phyloP scores from a whole-genome alignment of 2,888 invertebrate genomes.

The Xylota segnis region DNA sequence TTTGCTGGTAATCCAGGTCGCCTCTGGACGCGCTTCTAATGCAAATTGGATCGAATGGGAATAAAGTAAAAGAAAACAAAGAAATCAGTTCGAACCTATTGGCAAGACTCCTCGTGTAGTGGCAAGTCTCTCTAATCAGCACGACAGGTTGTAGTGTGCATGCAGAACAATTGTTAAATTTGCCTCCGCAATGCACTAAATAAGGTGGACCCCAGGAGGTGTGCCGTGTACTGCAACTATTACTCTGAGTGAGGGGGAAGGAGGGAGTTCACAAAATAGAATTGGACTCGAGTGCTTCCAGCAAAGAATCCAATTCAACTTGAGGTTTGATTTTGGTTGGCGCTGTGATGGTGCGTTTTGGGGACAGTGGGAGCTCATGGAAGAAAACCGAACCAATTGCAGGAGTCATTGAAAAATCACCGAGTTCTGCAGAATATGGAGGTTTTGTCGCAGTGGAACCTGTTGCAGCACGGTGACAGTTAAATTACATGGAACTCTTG shows the following conservation, averaged over 20 bases:
- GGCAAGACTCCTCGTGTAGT: conserved; percentile 38
- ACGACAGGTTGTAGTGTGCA: conserved; percentile 53
- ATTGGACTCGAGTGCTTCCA: conserved; percentile 27
- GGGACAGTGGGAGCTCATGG: conserved; percentile 20
- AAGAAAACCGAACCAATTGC: background rate
- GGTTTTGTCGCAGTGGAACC: too few species aligned
- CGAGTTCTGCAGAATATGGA: too few species aligned
- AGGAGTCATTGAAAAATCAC: too few species aligned
- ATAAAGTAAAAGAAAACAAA: conserved; percentile 37
- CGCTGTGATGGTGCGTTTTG: conserved; percentile 9
- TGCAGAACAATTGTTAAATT: conserved; percentile 18
- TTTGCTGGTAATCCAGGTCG: conserved; percentile 8
- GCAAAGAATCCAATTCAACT: conserved; percentile 9
- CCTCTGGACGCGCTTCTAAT: conserved; percentile 29
- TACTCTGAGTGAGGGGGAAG: background rate
- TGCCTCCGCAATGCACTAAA: conserved; percentile 30
- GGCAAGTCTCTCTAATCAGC: conserved; percentile 46
- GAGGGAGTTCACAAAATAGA: conserved; percentile 13
- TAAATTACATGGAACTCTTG: too few species aligned
- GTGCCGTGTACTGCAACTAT: conserved; percentile 35
- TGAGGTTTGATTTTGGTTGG: conserved; percentile 4
- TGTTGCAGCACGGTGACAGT: too few species aligned
- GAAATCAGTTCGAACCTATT: conserved; percentile 51
- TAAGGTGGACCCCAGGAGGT: conserved; percentile 37
- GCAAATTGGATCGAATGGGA: conserved; percentile 49